phyloP scores from a whole-genome alignment of 2,797 vertebrate genomes.

The Prunella strophiata region DNA sequence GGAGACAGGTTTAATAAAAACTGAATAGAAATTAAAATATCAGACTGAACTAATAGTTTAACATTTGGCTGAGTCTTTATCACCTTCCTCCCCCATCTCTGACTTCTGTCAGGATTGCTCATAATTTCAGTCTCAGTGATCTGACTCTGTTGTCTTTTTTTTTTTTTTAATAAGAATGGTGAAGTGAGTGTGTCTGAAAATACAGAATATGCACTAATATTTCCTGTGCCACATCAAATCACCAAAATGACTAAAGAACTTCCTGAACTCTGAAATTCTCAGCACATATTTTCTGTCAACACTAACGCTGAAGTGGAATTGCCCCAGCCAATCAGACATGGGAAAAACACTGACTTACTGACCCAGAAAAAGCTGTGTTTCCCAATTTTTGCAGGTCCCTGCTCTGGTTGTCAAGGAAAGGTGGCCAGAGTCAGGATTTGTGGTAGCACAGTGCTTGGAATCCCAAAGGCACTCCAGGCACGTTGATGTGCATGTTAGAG shows the following conservation, averaged over 20 bases:
- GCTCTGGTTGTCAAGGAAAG: neutral
- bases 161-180: constrained; percentile 49
- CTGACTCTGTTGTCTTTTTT: constrained; percentile 52
- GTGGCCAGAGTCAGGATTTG: neutral
- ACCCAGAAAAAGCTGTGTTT: constrained; percentile 55
- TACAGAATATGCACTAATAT: constrained; percentile 65
- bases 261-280: constrained; percentile 13
- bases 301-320: constrained; percentile 44
- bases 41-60: constrained; percentile 45
- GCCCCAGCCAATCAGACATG: constrained; percentile 28
- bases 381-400: neutral
- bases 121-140: constrained; percentile 63
- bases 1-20: constrained; percentile 17
- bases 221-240: constrained; percentile 69
- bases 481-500: neutral
- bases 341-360: constrained; percentile 53
- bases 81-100: constrained; percentile 66
- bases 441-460: neutral
- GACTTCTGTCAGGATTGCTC: constrained; percentile 65
- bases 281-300: constrained; percentile 59
- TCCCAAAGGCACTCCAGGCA: neutral
- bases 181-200: constrained; percentile 69
- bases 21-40: constrained; percentile 44
- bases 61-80: constrained; percentile 65
- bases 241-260: constrained; percentile 60